phyloP scores from a whole-genome alignment of 1,140 invertebrate genomes.

The Papilio polyxenes region DNA sequence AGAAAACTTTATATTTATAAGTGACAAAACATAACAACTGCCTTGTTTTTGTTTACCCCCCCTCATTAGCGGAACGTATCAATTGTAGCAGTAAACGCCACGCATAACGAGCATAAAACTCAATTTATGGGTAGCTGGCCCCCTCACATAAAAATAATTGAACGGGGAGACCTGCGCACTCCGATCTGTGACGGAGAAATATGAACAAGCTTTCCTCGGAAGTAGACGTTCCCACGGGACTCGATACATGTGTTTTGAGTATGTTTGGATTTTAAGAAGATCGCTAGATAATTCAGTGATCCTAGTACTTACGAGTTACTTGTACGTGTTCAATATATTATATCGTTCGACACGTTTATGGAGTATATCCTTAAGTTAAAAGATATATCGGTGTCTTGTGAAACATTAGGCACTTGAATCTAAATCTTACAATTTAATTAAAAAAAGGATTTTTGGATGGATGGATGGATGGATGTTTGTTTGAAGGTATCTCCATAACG shows the following conservation, averaged over 20 bases:
- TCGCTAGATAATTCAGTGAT: neutral
- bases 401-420: no score
- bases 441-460: no score
- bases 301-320: neutral
- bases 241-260: conserved; percentile 29
- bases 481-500: no score
- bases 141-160: conserved; percentile 45
- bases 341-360: neutral
- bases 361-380: no score
- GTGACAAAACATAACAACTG: conserved; percentile 13
- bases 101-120: conserved; percentile 39
- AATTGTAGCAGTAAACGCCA: conserved; percentile 33
- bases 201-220: conserved; percentile 29
- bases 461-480: no score
- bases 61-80: conserved; percentile 30
- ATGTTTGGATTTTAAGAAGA: neutral
- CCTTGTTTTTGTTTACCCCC: neutral
- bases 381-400: no score
- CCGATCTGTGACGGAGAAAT: conserved; percentile 41
- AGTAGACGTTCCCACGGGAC: conserved; percentile 45
- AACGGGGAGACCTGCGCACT: conserved; percentile 33
- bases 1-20: neutral
- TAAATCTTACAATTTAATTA: no score
- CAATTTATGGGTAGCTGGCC: conserved; percentile 40
- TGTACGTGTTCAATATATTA: neutral